Evolutionary conservation across 2,797 vertebrate genomes (phyloP), one percentile per base, ranked within the genome.

Genomic region (Carcharodon carcharias): DNA sequence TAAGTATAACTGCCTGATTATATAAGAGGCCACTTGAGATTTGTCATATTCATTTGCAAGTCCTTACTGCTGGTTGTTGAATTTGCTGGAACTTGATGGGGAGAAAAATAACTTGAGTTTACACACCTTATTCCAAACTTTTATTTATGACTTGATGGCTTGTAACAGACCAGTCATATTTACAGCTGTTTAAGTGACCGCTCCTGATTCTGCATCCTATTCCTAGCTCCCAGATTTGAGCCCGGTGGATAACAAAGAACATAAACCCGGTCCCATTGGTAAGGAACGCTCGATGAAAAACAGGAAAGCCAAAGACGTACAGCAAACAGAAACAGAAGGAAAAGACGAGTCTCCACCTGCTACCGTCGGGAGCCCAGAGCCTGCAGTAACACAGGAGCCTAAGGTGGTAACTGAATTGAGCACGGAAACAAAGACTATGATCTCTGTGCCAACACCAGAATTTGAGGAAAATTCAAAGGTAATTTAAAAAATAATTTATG

Each of bases 271-370:
- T 97, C 99, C 99, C 91, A 99, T 99, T 89, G 99, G 99, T 96
- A 99, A 99, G 96, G 99, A 99, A 69, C 99, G 99, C 96, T 99
- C 99, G 31, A 97, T 99, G 96, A 99, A 99, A 98, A 99, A 99
- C 97, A 98, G 99, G 96, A 99, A 99, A 98, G 99, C 98, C 97
- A 99, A 99, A 98, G 99, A 99, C 61, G 97, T 98, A 65, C 99
- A 99, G 40, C 99, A 98, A 96, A 98, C 98, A 65, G 99, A 99
- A 93, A 98, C 97, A 3, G 99, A 99, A 96, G 98, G 98, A 63
- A 98, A 98, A 97, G 99, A 99, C 96, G 99, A 98, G 92, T 97
- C 98, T 23, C 98, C 97, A 54, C 96, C 99, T n/a, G 97, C 97
- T 96, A 97, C 97, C n/a, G 97, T 97, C 94, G 98, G 99, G 97